phyloP scores from a whole-genome alignment of 2,113 vertebrate genomes.

The Hydrolagus affinis region DNA sequence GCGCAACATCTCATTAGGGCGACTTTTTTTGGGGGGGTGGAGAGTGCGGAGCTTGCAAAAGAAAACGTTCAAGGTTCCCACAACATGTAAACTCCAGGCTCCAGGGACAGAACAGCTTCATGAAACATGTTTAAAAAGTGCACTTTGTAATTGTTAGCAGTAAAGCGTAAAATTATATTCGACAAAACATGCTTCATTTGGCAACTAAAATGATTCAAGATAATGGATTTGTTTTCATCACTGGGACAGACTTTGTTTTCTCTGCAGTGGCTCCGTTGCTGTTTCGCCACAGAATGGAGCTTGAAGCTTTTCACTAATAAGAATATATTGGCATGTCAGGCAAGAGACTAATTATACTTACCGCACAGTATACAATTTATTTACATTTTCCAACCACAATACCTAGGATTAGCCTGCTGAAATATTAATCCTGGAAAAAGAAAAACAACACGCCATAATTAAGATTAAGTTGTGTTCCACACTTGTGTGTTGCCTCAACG shows the following conservation, averaged over 20 bases:
- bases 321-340: conserved; percentile 2
- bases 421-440: not conserved
- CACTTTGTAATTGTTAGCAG: conserved; percentile 28
- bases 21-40: not conserved
- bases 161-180: conserved; percentile 27
- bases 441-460: not conserved
- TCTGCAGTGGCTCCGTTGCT: not conserved
- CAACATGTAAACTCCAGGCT: not conserved
- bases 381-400: conserved; percentile 15
- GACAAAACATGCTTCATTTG: conserved; percentile 23
- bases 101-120: not conserved
- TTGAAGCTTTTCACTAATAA: conserved; percentile 25
- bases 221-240: conserved; percentile 29
- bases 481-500: not conserved
- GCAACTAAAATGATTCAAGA: conserved; percentile 7
- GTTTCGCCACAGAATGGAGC: conserved; percentile 17
- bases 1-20: not conserved
- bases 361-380: not conserved
- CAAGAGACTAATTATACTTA: conserved; percentile 2
- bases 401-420: conserved; percentile 2
- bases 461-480: not conserved
- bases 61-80: not conserved
- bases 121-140: conserved; percentile 28
- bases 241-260: not conserved
- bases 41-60: not conserved